Percentiles rank a stretch among this genome's conserved stretches.
Evolutionary conservation across 2,113 vertebrate genomes (phyloP).

Genomic region (Oceanodroma tethys): DNA sequence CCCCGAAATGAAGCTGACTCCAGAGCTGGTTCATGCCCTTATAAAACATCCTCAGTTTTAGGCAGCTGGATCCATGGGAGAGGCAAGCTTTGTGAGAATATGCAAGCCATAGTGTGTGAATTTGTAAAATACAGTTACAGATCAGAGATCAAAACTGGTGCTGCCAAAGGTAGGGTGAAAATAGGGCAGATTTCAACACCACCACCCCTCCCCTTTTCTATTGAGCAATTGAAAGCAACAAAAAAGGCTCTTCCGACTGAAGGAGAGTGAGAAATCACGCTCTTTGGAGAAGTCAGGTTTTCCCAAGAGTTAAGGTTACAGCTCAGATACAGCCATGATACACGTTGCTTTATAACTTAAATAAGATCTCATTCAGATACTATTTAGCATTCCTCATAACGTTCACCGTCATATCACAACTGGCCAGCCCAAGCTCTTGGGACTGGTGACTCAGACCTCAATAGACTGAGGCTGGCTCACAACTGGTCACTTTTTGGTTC

Average conservation of each 20-base stretch:
- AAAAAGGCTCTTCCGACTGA: not conserved
- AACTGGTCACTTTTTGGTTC: not conserved
- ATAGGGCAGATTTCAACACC: not conserved
- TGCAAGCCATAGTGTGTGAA: not conserved
- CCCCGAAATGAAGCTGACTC: not conserved
- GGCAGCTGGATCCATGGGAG: not conserved
- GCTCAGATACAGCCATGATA: not conserved
- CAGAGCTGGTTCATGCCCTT: not conserved
- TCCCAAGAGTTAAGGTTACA: not conserved
- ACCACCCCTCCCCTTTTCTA: not conserved
- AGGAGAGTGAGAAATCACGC: not conserved
- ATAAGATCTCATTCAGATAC: not conserved
- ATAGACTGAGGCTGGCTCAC: not conserved
- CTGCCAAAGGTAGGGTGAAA: constrained; percentile 4
- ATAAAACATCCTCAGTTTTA: not conserved
- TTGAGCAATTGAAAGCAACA: not conserved
- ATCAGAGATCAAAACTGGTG: not conserved
- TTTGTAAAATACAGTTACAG: not conserved
- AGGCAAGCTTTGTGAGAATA: not conserved
- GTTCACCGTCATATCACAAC: not conserved
- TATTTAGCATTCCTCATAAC: not conserved
- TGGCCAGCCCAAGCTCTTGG: constrained; percentile 20
- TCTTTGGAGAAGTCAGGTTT: not conserved
- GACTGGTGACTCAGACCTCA: constrained; percentile 9
- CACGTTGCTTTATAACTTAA: not conserved